phyloP scores from a whole-genome alignment of 2,888 invertebrate species.

The Panzeria rudis region DNA sequence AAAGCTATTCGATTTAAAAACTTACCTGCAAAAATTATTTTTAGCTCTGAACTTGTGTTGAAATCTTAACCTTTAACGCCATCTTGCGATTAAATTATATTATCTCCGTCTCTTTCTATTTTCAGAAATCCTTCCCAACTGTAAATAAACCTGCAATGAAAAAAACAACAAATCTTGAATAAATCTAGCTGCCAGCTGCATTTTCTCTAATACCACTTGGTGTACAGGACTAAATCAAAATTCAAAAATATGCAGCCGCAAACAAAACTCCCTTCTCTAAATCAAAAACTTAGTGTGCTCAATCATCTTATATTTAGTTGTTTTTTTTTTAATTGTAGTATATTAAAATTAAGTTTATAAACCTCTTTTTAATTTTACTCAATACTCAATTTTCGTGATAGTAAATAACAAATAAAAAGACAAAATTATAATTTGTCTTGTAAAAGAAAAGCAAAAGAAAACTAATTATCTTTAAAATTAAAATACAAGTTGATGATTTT shows the following conservation, averaged over 20 bases:
- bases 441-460: conserved; percentile 32
- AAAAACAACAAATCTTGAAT: conserved; percentile 40
- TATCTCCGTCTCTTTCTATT: conserved; percentile 4
- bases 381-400: conserved; percentile 84
- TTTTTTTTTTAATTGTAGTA: conserved; percentile 63
- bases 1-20: too few species aligned
- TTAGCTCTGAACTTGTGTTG: background rate
- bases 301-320: conserved; percentile 45
- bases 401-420: conserved; percentile 73
- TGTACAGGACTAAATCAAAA: conserved; percentile 48
- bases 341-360: conserved; percentile 62
- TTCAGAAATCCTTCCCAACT: conserved; percentile 76
- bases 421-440: conserved; percentile 77
- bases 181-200: conserved; percentile 15
- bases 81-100: background rate
- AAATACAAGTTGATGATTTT: conserved; percentile 22
- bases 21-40: background rate
- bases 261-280: conserved; percentile 13
- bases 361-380: conserved; percentile 69
- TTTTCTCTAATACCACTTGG: conserved; percentile 21
- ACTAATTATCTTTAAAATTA: conserved; percentile 29
- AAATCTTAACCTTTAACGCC: too few species aligned
- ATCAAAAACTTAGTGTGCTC: conserved; percentile 52
- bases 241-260: background rate
- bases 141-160: conserved; percentile 76